These are phyloP conservation scores for Trisateles emortualis DNA, from an alignment of 2,888 invertebrate genomes.

Conservation along the genomic window DNA sequence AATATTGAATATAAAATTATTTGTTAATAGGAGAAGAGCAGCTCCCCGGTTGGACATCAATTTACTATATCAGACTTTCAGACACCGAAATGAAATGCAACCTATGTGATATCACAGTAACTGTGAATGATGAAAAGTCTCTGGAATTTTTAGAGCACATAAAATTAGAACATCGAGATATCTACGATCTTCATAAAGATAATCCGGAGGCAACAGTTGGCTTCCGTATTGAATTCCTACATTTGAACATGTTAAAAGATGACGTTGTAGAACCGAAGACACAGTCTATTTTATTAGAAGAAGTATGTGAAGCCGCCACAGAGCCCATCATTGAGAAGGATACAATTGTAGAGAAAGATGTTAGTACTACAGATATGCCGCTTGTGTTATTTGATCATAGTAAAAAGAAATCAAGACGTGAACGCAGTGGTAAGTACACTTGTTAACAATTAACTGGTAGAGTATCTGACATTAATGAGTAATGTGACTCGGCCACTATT, in stretches of 20 bases:
- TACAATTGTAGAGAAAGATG: slow-evolving; percentile 30
- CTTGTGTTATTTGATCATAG: slow-evolving; percentile 62
- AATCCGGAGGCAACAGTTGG: slow-evolving; percentile 70
- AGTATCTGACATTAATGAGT: too few relatives aligned
- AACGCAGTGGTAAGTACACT: slow-evolving; percentile 26
- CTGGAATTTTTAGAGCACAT: slow-evolving; percentile 64
- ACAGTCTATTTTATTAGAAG: slow-evolving; percentile 66
- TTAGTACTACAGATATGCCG: slow-evolving; percentile 57
- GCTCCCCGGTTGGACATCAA: slow-evolving; percentile 73
- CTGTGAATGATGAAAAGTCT: slow-evolving; percentile 59
- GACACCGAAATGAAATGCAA: slow-evolving; percentile 66
- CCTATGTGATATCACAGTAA: slow-evolving; percentile 64
- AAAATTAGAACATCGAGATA: slow-evolving; percentile 64
- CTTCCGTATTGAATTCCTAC: slow-evolving; percentile 77
- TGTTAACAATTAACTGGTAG: background rate
- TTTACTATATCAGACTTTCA: slow-evolving; percentile 64
- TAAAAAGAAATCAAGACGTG: slow-evolving; percentile 38
- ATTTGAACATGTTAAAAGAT: slow-evolving; percentile 70
- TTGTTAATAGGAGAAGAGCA: slow-evolving; percentile 37
- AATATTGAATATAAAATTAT: background rate
- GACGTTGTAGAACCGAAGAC: slow-evolving; percentile 51
- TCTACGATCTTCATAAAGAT: slow-evolving; percentile 75
- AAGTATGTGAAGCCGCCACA: slow-evolving; percentile 63
- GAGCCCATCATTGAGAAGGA: slow-evolving; percentile 27
- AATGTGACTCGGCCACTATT: too few relatives aligned